Base-by-base conservation (phyloP, 2,888 invertebrate genomes). In the Melipona bicolor region DNA sequence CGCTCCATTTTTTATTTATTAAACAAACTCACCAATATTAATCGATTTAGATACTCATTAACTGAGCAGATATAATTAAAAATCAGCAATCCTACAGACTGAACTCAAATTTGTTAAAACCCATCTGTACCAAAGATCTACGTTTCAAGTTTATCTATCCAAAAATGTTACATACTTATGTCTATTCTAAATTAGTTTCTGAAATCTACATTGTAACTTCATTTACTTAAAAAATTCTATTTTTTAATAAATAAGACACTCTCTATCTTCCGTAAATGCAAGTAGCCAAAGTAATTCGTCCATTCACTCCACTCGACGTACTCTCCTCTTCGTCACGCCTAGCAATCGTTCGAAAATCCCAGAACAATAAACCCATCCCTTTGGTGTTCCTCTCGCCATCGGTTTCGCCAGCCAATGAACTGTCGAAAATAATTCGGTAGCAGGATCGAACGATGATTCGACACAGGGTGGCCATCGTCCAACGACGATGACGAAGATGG, bases 401-500 rank as follows among this genome's bases (percentile, higher is more conserved):
- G 15, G 21, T 61, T 11, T 70, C 24, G 43, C 43, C 21, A 27
- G 27, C 11, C 32, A 54, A 49, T 56, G 13, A 24, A 19, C 24
- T n/a, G 19, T 56, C 15, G 1, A 65, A 80, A 73, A 74, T 73
- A 79, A 79, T 69, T n/a, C 73, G 15, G 5, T 19, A n/a, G 19
- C 67, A 19, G 54, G n/a, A 36, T 54, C 52, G 62, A 52, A 21
- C 36, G 32, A 19, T 50, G 27, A 27, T 69, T 71, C 75, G 64
- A 70, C 69, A 43, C 69, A 43, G 68, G n/a, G 50, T 74, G 69
- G 56, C 50, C 74, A 36, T n/a, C 69, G 81, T 69, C 49, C 49
- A 27, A 69, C 27, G 62, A 32, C 15, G 17, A 17, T 52, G 59
- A 79, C 59, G 67, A 81, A 56, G 67, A 71, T 36, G 24, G 21